These are phyloP conservation scores for Phodopus roborovskii DNA, from an alignment of 2,113 vertebrate genomes.

Conservation along the genomic window DNA sequence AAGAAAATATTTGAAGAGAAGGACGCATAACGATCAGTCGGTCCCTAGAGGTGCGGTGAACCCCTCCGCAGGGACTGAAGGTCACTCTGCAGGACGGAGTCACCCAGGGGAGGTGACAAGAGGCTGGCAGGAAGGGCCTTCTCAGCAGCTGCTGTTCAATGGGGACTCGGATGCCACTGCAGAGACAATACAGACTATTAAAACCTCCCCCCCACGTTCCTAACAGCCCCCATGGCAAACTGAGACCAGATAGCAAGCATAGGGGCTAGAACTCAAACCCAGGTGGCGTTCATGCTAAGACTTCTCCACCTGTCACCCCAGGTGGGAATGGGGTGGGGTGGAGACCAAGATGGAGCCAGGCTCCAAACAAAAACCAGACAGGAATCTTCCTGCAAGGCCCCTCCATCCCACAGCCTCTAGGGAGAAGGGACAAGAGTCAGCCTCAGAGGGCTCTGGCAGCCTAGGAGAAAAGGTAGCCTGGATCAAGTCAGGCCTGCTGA, in stretches of 20 bases:
- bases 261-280: accelerated
- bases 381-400: accelerated
- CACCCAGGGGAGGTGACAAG: accelerated
- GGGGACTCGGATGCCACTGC: not conserved
- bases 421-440: accelerated
- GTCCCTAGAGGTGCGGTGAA: not conserved
- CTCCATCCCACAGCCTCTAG: not conserved
- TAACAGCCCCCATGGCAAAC: not conserved
- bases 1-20: constrained; percentile 8
- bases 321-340: not conserved
- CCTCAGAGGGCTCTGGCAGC: not conserved
- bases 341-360: accelerated
- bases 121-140: not conserved
- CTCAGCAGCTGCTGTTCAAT: accelerated
- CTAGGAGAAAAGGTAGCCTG: not conserved
- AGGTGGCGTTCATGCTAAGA: accelerated
- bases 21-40: no score
- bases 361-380: accelerated
- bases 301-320: accelerated
- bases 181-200: not conserved
- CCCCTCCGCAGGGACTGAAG: no score
- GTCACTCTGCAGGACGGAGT: accelerated
- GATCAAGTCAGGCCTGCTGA: not conserved
- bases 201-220: accelerated
- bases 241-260: no score